Conservation (phyloP, 1,140 invertebrate genomes). For the Zeugodacus cucurbitae region DNA sequence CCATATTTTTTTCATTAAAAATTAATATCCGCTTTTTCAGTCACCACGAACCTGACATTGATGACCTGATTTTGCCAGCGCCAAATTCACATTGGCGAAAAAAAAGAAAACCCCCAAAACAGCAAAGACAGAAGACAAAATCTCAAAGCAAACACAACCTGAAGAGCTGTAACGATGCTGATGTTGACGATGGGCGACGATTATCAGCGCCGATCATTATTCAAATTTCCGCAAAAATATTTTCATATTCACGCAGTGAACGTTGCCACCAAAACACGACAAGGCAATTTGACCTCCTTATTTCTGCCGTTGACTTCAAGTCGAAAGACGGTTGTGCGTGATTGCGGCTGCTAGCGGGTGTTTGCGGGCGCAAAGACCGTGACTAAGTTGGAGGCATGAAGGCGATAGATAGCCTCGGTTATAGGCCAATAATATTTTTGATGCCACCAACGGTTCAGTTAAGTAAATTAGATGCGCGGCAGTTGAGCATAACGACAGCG, state of each 20-base stretch:
- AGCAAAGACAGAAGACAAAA: neutral
- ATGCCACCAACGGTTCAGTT: constrained; percentile 4
- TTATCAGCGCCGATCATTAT: constrained; percentile 37
- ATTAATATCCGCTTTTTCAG: constrained; percentile 1
- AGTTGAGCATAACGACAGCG: neutral
- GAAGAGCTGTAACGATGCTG: neutral
- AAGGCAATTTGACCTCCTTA: constrained; percentile 14
- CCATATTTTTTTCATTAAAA: neutral
- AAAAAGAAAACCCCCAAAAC: neutral
- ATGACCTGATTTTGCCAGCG: neutral
- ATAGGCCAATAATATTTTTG: constrained; percentile 25
- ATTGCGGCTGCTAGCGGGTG: neutral
- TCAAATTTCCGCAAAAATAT: constrained; percentile 32
- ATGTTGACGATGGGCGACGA: constrained; percentile 9
- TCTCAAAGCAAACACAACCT: neutral
- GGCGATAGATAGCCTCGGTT: neutral
- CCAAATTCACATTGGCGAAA: constrained; percentile 12
- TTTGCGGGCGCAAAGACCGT: neutral
- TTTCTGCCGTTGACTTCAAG: neutral
- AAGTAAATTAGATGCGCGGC: constrained; percentile 33
- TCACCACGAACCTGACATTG: constrained; percentile 36
- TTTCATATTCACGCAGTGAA: constrained; percentile 39
- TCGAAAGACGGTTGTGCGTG: neutral
- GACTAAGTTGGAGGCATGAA: neutral
- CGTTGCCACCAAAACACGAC: constrained; percentile 11